Evolutionary conservation across 2,888 invertebrate species (phyloP).

Genomic region (Phalangium opilio): DNA sequence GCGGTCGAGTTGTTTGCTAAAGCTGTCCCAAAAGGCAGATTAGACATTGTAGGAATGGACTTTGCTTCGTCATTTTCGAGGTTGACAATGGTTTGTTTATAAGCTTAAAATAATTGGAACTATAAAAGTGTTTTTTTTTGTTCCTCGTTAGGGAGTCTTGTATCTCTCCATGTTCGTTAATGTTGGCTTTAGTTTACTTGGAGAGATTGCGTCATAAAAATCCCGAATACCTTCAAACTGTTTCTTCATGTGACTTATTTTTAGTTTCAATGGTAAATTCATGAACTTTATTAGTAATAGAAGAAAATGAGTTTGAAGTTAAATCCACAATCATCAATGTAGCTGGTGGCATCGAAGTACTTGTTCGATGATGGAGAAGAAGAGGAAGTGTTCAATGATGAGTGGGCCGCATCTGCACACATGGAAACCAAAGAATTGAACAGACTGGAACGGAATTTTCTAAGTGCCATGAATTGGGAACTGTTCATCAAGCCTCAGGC

Average conservation of each 20-base stretch:
- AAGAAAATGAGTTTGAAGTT: background rate
- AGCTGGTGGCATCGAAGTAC: slow-evolving; percentile 96
- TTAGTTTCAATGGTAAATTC: slow-evolving; percentile 77
- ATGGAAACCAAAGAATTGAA: slow-evolving; percentile 57
- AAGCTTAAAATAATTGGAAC: slow-evolving; percentile 57
- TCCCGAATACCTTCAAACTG: slow-evolving; percentile 62
- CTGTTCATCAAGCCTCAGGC: no score
- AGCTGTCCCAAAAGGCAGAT: slow-evolving; percentile 14
- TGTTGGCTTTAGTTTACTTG: slow-evolving; percentile 81
- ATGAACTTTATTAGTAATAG: no score
- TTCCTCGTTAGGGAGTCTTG: slow-evolving; percentile 63
- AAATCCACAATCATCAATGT: slow-evolving; percentile 6
- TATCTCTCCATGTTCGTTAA: slow-evolving; percentile 79
- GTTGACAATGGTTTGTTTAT: slow-evolving; percentile 28
- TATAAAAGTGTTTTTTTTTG: slow-evolving; percentile 46
- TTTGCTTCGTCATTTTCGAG: slow-evolving; percentile 16
- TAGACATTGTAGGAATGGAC: slow-evolving; percentile 14
- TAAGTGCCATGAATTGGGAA: slow-evolving; percentile 49
- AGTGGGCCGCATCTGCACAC: slow-evolving; percentile 79
- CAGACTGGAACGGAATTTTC: slow-evolving; percentile 68
- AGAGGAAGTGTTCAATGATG: slow-evolving; percentile 75
- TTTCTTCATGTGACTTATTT: slow-evolving; percentile 81
- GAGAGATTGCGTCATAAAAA: slow-evolving; percentile 65
- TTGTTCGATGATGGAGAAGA: slow-evolving; percentile 82
- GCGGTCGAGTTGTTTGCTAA: slow-evolving; percentile 13